Base-by-base conservation (phyloP, 2,797 vertebrate species). In the Buceros bicornis region DNA sequence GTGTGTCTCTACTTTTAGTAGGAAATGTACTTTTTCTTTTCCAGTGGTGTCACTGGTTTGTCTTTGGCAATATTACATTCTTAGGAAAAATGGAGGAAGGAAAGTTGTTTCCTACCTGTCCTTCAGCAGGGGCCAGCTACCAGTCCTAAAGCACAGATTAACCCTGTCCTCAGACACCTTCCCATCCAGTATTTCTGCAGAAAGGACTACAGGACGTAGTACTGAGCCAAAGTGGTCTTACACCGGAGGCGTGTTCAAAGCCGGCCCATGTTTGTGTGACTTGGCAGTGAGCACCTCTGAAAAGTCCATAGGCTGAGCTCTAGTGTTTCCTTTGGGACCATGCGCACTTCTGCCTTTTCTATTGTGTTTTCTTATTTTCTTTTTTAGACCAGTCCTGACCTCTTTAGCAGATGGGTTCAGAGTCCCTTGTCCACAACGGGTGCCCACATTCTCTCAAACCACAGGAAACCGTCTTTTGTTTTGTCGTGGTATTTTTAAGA, bases 221-320 rank as follows among this genome's bases (percentile, higher is more conserved):
- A 40, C 37, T 60, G 53, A 77, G 48, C 33, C 15, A 22, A 74
- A 78, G 57, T n/a, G 24, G 64, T 95, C 79, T 90, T 87, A 43
- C 11, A 6, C 51, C 42, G 37, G 69, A 60, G 19, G 12, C 66
- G 45, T 72, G 54, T 86, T 94, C 35, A 43, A 9, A 90, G 51
- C 28, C 1, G 0, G 16, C 35, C 18, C 7, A 0, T 20, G 6
- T 92, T 93, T 72, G 31, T 1, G 0, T 89, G 54, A 72, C 33
- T 47, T 87, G 66, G 48, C 66, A 66, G 51, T 0, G 2, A 71
- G 29, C 60, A 37, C 28, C n/a, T 77, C 21, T 53, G 43, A 25
- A 51, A 83, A 69, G 54, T 58, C 58, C 47, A 8, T 15, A 62
- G 56, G 11, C 48, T 58, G 28, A 72, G 43, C 58, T 43, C 3